Base-by-base conservation (phyloP, 2,797 vertebrate genomes). In the Enteromius radiatus region DNA sequence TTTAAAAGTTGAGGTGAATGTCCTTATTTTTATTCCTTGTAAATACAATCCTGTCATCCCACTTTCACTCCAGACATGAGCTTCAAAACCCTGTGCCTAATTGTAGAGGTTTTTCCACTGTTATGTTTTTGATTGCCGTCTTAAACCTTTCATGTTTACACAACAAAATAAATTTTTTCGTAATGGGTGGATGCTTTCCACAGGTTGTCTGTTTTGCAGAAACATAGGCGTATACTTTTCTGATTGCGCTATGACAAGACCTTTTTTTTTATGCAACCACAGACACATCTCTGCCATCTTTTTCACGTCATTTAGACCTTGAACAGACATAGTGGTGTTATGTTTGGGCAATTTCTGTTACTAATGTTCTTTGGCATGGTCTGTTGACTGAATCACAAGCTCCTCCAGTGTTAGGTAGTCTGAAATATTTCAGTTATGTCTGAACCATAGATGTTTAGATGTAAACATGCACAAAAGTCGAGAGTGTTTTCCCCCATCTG, bases 81-180 rank as follows among this genome's bases (percentile, higher is more conserved):
- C 31, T 86, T 79, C 63, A 80, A 82, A 79, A 19, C 82, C 76
- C 33, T 59, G 5, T 80, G 75, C 83, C 84, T 87, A 86, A 84
- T 86, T 52, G 49, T 21, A 41, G 68, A 52, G 76, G 56, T 43
- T 80, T 78, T 84, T 80, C 59, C 65, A 68, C 17, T 68, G 19
- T 41, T 43, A 38, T 75, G 52, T 10, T 63, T 31, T 61, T 76
- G 15, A 61, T 26, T 64, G 12, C 3, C 11, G 2, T 54, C 54
- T 65, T 38, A 63, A 76, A 64, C 5, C 52, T 80, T 71, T 84
- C 36, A 52, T 56, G 74, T 86, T 80, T 70, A 56, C 69, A 56
- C 81, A 49, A 76, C 54, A 28, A 84, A 82, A 61, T 76, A 14
- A 3, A 45, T 41, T 74, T 17, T 56, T 61, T 76, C 5, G 45